Conservation (phyloP, 2,888 invertebrate genomes). For the Callosobruchus maculatus region DNA sequence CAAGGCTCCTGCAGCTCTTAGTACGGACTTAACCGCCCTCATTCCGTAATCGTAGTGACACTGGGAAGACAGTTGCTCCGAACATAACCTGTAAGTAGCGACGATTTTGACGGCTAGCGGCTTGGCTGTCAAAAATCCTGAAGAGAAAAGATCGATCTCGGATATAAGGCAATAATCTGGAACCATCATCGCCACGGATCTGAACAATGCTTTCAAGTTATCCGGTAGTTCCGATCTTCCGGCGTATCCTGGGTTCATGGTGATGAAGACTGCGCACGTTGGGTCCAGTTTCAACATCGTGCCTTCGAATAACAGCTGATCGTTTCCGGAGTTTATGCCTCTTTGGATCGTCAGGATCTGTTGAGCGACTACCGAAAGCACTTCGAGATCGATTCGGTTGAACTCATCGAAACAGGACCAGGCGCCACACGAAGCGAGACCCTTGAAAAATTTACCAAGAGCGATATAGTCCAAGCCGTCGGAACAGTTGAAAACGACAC, state of each 20-base stretch:
- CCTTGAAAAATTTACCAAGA: conserved; percentile 91
- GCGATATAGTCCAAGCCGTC: conserved; percentile 92
- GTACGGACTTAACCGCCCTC: conserved; percentile 91
- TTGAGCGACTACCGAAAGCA: conserved; percentile 92
- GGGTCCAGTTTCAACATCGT: conserved; percentile 81
- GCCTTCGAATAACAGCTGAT: conserved; percentile 84
- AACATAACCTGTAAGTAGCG: conserved; percentile 88
- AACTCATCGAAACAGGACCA: conserved; percentile 98
- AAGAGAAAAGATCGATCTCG: conserved; percentile 90
- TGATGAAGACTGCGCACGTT: conserved; percentile 88
- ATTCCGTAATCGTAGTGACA: conserved; percentile 96
- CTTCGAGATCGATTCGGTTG: conserved; percentile 90
- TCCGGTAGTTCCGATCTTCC: conserved; percentile 91
- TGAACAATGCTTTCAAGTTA: conserved; percentile 70
- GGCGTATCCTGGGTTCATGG: conserved; percentile 93
- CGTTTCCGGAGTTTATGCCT: conserved; percentile 75
- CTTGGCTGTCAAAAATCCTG: conserved; percentile 85
- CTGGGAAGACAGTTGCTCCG: conserved; percentile 90
- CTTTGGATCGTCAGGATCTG: conserved; percentile 92
- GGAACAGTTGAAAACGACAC: conserved; percentile 95
- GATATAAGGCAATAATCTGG: conserved; percentile 94
- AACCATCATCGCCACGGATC: conserved; percentile 95
- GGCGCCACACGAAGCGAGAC: conserved; percentile 88
- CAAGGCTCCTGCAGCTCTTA: conserved; percentile 86
- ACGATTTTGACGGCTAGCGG: conserved; percentile 91